Percentiles rank a stretch among this genome's conserved stretches.
These are phyloP conservation scores for Bacillus rossius DNA, from an alignment of 1,140 invertebrate species.

Conservation along the genomic window DNA sequence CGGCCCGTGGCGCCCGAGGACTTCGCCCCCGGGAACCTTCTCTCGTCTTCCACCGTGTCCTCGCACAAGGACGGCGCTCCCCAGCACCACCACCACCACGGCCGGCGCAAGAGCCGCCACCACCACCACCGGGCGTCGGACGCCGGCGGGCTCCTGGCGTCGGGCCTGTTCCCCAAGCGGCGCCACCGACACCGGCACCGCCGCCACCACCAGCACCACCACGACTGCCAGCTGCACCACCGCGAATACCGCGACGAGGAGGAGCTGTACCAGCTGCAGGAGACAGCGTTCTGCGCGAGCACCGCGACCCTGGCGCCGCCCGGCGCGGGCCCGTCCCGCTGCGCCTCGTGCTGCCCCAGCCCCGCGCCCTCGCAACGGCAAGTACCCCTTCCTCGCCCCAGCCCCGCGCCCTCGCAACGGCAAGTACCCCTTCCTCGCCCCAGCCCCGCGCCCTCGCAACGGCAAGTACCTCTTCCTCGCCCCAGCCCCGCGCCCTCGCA, in stretches of 20 bases:
- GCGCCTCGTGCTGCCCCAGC: conserved; percentile 11
- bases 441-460: too few relatives aligned
- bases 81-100: conserved; percentile 5
- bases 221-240: neutral
- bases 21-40: conserved; percentile 4
- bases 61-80: conserved; percentile 17
- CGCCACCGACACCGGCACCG: neutral
- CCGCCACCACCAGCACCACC: neutral
- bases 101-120: neutral
- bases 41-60: conserved; percentile 9
- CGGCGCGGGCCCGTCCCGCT: conserved; percentile 3
- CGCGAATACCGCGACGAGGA: conserved; percentile 1
- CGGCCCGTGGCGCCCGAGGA: conserved; percentile 5
- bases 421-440: too few relatives aligned
- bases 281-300: conserved; percentile 5
- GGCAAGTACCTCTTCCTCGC: too few relatives aligned
- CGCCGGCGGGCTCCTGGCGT: neutral
- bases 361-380: conserved; percentile 9
- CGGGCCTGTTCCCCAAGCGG: conserved; percentile 7
- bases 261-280: conserved; percentile 2
- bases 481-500: too few relatives aligned
- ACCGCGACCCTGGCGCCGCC: neutral
- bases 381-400: conserved; percentile 4
- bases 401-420: too few relatives aligned
- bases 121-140: conserved; percentile 5